phyloP scores from a whole-genome alignment of 2,888 invertebrate genomes.

The Tineola bisselliella region DNA sequence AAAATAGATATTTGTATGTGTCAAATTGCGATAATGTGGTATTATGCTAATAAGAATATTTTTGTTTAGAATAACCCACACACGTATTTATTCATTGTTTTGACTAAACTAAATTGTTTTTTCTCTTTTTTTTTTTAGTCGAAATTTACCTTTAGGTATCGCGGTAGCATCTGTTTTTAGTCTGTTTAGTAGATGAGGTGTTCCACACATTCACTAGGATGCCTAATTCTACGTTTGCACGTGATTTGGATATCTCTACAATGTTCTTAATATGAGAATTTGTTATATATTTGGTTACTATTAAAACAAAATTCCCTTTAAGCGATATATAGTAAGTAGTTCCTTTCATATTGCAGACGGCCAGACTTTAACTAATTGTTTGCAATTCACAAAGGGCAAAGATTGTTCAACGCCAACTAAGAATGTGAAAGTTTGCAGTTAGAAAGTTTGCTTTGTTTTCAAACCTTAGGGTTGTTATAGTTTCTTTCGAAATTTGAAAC shows the following conservation, averaged over 20 bases:
- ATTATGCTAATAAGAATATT: background rate
- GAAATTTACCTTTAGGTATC: too few species aligned
- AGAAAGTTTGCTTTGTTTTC: slow-evolving; percentile 11
- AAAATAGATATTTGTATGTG: background rate
- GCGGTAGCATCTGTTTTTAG: too few species aligned
- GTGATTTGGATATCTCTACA: too few species aligned
- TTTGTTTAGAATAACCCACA: background rate
- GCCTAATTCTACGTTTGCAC: too few species aligned
- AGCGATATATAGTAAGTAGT: background rate
- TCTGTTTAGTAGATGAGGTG: too few species aligned
- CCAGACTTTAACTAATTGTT: slow-evolving; percentile 9
- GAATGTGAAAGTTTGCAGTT: slow-evolving; percentile 2
- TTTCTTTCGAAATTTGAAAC: background rate
- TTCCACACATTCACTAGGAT: too few species aligned
- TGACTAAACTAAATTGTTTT: too few species aligned
- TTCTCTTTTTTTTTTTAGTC: too few species aligned
- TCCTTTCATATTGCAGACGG: background rate
- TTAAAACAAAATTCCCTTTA: background rate
- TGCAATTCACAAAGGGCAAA: slow-evolving; percentile 8
- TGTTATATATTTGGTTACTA: background rate
- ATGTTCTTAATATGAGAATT: too few species aligned
- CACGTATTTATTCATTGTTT: background rate
- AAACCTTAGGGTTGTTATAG: slow-evolving; percentile 2
- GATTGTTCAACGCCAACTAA: slow-evolving; percentile 9
- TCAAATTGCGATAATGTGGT: background rate